A percentile compares a stretch with the other conserved stretches of the same genome.
These are phyloP conservation scores for Drosophila aff. DNA, from an alignment of 1,140 invertebrate genomes.

Conservation along the genomic window DNA sequence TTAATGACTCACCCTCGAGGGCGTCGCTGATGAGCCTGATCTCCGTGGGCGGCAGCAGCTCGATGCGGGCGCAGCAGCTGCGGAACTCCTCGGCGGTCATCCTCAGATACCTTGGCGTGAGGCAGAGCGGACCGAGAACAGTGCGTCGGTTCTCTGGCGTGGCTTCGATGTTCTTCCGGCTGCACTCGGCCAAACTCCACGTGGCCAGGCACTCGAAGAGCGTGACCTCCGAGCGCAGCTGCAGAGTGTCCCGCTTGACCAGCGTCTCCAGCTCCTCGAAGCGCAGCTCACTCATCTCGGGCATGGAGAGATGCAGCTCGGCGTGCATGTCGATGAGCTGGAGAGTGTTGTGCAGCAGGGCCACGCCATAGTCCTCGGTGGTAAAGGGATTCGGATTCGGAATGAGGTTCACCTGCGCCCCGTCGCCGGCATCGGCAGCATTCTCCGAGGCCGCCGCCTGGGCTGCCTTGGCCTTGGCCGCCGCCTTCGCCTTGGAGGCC, in stretches of 20 bases:
- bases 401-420: slow-evolving; percentile 62
- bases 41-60: slow-evolving; percentile 74
- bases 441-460: slow-evolving; percentile 37
- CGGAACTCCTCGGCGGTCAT: slow-evolving; percentile 76
- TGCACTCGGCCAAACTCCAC: slow-evolving; percentile 81
- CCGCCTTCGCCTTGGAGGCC: slow-evolving; percentile 64
- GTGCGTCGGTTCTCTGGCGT: slow-evolving; percentile 78
- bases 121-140: slow-evolving; percentile 78
- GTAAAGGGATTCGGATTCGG: slow-evolving; percentile 82
- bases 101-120: slow-evolving; percentile 77
- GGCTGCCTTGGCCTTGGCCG: slow-evolving; percentile 54
- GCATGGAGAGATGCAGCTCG: slow-evolving; percentile 67
- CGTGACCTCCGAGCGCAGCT: slow-evolving; percentile 74
- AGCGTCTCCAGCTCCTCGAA: slow-evolving; percentile 84
- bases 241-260: slow-evolving; percentile 75
- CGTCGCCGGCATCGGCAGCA: slow-evolving; percentile 38
- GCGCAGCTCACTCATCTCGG: slow-evolving; percentile 68
- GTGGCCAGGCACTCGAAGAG: slow-evolving; percentile 79
- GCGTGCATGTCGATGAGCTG: slow-evolving; percentile 84
- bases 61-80: slow-evolving; percentile 75
- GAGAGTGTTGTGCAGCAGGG: slow-evolving; percentile 78
- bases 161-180: slow-evolving; percentile 71
- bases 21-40: slow-evolving; percentile 67
- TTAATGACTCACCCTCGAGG: slow-evolving; percentile 67
- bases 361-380: slow-evolving; percentile 80